A percentile compares a stretch with the other conserved stretches of the same genome.
Conservation (phyloP, 2,113 vertebrate genomes). For the Tragelaphus scriptus region DNA sequence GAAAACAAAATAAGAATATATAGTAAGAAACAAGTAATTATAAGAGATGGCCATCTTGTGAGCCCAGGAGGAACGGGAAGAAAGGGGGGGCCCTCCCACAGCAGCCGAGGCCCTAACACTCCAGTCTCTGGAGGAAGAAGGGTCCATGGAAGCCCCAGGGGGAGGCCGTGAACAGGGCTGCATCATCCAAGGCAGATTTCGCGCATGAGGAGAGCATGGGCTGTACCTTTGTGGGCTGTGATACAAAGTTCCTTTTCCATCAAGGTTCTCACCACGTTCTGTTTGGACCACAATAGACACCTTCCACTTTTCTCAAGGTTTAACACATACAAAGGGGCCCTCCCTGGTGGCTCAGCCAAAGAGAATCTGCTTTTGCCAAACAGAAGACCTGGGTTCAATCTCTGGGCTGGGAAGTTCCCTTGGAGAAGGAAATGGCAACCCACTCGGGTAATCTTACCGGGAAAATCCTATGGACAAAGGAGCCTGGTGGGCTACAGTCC, state of each 20-base stretch:
- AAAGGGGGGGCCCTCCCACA: neutral
- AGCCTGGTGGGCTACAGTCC: neutral
- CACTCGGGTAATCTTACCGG: neutral
- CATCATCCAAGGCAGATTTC: neutral
- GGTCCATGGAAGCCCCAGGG: fast-evolving
- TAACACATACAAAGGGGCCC: neutral
- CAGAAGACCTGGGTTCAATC: neutral
- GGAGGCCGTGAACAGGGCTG: neutral
- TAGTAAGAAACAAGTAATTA: neutral
- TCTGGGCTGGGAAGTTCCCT: neutral
- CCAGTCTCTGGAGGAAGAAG: neutral
- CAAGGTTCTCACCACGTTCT: neutral
- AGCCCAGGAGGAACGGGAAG: neutral
- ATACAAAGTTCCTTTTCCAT: neutral
- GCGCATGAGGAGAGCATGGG: fast-evolving
- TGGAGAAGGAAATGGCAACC: neutral
- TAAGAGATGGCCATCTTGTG: neutral
- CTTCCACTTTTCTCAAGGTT: neutral
- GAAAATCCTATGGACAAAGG: neutral
- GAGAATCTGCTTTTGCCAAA: neutral
- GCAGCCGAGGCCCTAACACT: neutral
- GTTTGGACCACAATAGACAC: neutral
- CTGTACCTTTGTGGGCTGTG: neutral
- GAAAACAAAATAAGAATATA: neutral
- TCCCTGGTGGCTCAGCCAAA: neutral